Conservation (phyloP, 1,140 invertebrate species). For the Leguminivora glycinivorella region DNA sequence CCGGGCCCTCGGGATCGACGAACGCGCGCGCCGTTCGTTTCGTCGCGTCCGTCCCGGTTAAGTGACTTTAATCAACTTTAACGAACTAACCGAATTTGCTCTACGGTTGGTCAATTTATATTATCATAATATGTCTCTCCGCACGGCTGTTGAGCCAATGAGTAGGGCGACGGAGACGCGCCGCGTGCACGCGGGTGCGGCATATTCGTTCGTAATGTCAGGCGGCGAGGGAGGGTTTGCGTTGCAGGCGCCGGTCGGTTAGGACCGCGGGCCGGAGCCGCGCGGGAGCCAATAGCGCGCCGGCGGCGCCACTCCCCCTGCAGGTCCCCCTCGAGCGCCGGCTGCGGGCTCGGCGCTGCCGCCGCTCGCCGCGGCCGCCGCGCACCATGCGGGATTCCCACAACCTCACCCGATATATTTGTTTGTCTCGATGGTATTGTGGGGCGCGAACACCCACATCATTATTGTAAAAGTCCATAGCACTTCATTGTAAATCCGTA, state of each 20-base stretch:
- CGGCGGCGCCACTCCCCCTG: constrained; percentile 54
- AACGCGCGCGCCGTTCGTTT: constrained; percentile 71
- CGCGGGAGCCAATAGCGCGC: constrained; percentile 52
- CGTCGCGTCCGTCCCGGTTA: constrained; percentile 74
- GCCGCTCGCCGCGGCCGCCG: constrained; percentile 40
- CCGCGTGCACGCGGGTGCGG: constrained; percentile 39
- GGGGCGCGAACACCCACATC: constrained; percentile 73
- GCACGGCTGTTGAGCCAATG: constrained; percentile 61
- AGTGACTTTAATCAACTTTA: constrained; percentile 80
- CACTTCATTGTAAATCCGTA: constrained; percentile 69
- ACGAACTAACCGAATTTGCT: constrained; percentile 79
- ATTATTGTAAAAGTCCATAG: constrained; percentile 70
- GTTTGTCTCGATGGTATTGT: constrained; percentile 61
- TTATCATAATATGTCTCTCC: constrained; percentile 73
- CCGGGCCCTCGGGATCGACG: constrained; percentile 64
- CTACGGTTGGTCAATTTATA: constrained; percentile 80
- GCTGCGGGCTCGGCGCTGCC: constrained; percentile 36
- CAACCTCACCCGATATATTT: constrained; percentile 60
- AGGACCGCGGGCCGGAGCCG: constrained; percentile 41
- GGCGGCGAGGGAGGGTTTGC: constrained; percentile 53
- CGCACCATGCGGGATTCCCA: constrained; percentile 74
- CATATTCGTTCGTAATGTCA: constrained; percentile 54
- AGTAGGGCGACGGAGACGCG: constrained; percentile 46
- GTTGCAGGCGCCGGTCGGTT: constrained; percentile 52
- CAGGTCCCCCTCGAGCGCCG: constrained; percentile 39